Evolutionary conservation across 1,140 invertebrate species (phyloP), one percentile per base, ranked within the genome.

Genomic region (Caenorhabditis briggsae): DNA sequence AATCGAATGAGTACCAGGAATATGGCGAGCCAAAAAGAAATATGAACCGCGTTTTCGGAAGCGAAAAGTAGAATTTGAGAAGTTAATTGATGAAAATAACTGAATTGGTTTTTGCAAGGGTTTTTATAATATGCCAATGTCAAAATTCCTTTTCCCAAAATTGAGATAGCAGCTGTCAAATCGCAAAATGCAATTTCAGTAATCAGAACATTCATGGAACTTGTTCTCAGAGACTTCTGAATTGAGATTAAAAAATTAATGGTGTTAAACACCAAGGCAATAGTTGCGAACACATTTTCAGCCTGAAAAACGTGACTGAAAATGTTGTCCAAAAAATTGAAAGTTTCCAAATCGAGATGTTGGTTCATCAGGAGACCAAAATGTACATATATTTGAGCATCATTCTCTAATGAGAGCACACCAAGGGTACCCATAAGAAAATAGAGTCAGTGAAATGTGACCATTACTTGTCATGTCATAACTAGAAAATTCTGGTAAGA

Each of bases 321-420:
- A 70, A 70, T n/a, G 1, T 8, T 12, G 8, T n/a, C 46, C 5
- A 46, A 18, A 46, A n/a, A 46, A 5, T 70, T 16, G 14, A 16
- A 70, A 43, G 64, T 18, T 46, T 23, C n/a, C 14, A 2, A 5
- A n/a, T 70, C 64, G 16, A 70, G 64, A 46, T 41, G 9, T 70
- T 70, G 64, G n/a, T 70, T 70, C 64, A 70, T 33, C 50, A 58
- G 56, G 8, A 9, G n/a, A 58, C 56, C 8, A 20, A 20, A 58
- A 58, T 5, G 8, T n/a, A 20, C 8, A 20, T 58, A n/a, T 14
- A 58, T 58, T 14, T 14, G 56, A 20, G n/a, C 11, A 18, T 18
- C 1, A 53, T 12, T 53, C 50, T 12, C 16, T 11, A 11, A 53
- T 11, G 16, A 53, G 50, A 53, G 50, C 33, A 33, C 33, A n/a